Evolutionary conservation across 2,113 vertebrate species (phyloP), one percentile per base, ranked within the genome.

Genomic region (Micromys minutus): DNA sequence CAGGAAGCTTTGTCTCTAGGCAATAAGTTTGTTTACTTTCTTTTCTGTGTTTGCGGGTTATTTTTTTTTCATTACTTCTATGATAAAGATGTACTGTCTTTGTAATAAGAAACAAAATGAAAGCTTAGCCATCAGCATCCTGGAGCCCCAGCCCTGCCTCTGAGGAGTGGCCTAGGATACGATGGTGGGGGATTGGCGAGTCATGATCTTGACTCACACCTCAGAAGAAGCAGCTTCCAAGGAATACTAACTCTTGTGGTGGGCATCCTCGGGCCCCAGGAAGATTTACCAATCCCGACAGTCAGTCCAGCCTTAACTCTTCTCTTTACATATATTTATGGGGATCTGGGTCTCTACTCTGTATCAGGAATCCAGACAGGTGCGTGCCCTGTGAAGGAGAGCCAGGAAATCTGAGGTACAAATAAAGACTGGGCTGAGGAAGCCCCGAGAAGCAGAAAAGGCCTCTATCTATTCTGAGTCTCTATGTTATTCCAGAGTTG

Each of bases 21-120:
- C 90, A 95, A 93, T 79, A 11, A 65, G 12, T 69, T 47, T 86
- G 93, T 76, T 87, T 87, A 80, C 57, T 85, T 89, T 42, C 57
- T 59, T 90, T 85, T 39, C 26, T 52, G 15, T 81, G 63, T 89
- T 81, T 84, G 74, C 24, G 24, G n/a, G n/a, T n/a, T n/a, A n/a
- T n/a, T n/a, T n/a, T 79, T 89, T 94, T 96, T 93, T 74, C 80
- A 71, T 92, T 92, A 91, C 81, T 85, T 95, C 91, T 92, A 17
- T 52, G n/a, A 85, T 45, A 95, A 94, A 90, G 7, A 65, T 34
- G 9, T 8, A 81, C 87, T 59, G 45, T 59, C 96, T 93, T 89
- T 88, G 79, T 77, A 87, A 80, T 72, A 79, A 76, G 29, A 80
- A 81, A 63, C 26, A 89, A 55, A 94, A 21, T 31, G 87, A 29